These are phyloP conservation scores for Zalophus californianus DNA, from an alignment of 2,797 vertebrate genomes.

Conservation along the genomic window DNA sequence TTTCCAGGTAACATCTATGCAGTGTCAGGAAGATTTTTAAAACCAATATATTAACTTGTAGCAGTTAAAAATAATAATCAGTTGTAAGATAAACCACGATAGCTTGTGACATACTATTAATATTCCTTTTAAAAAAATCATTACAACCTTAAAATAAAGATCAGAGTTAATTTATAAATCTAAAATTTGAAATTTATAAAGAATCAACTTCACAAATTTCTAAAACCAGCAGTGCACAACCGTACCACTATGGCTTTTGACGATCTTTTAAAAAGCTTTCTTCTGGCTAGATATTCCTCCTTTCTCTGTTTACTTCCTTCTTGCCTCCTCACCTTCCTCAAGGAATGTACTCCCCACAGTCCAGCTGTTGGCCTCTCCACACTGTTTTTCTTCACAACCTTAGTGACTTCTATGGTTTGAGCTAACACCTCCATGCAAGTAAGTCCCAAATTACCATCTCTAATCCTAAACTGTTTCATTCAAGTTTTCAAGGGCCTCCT, in stretches of 20 bases:
- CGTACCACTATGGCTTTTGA: not conserved
- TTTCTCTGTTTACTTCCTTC: not conserved
- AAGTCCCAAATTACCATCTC: not conserved
- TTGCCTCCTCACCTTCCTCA: not conserved
- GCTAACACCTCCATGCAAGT: not conserved
- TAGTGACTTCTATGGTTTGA: not conserved
- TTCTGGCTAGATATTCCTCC: not conserved
- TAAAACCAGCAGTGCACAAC: not conserved
- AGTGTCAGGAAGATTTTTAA: not conserved
- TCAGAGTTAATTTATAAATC: not conserved
- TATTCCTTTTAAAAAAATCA: not conserved
- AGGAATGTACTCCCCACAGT: not conserved
- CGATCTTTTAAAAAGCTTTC: not conserved
- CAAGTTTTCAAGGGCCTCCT: not conserved
- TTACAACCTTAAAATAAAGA: conserved; percentile 12
- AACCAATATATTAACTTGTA: not conserved
- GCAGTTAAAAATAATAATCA: not conserved
- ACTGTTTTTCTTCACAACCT: not conserved
- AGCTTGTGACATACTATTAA: not conserved
- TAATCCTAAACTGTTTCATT: not conserved
- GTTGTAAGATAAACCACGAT: not conserved
- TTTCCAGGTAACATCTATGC: not conserved
- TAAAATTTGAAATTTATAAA: conserved; percentile 29
- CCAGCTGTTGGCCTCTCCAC: not conserved
- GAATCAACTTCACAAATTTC: not conserved